phyloP scores from a whole-genome alignment of 2,888 invertebrate genomes.

The Synanthedon andrenaeformis region DNA sequence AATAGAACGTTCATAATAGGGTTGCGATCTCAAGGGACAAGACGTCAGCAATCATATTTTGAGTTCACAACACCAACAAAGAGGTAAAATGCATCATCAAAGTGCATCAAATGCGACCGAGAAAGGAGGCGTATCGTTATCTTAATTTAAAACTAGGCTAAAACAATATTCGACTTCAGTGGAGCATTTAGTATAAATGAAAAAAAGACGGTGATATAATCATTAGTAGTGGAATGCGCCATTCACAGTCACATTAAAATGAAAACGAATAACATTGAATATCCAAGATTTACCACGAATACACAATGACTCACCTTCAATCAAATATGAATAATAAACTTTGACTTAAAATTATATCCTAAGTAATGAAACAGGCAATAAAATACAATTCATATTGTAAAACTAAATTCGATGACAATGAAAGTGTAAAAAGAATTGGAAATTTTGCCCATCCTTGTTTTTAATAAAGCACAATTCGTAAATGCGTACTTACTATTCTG shows the following conservation, averaged over 20 bases:
- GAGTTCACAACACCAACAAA: background rate
- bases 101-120: background rate
- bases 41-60: background rate
- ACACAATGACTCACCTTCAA: constrained; percentile 52
- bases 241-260: constrained; percentile 32
- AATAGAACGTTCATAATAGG: background rate
- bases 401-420: constrained; percentile 11
- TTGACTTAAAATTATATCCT: too few species aligned
- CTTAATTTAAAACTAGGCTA: constrained; percentile 24
- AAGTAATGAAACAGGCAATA: too few species aligned
- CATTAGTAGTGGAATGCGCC: constrained; percentile 34
- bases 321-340: background rate
- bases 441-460: constrained; percentile 49
- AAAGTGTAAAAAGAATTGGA: constrained; percentile 46
- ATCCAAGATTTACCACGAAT: constrained; percentile 38
- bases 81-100: background rate
- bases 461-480: constrained; percentile 29
- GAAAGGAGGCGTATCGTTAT: constrained; percentile 38
- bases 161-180: background rate
- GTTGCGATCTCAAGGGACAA: background rate
- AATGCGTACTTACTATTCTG: constrained; percentile 82
- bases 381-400: background rate
- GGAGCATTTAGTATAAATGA: background rate
- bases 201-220: constrained; percentile 11
- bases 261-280: constrained; percentile 46